Evolutionary conservation across 92 coral and sea anemone genomes (phyloP).

Genomic region (Epizoanthus fatuus): DNA sequence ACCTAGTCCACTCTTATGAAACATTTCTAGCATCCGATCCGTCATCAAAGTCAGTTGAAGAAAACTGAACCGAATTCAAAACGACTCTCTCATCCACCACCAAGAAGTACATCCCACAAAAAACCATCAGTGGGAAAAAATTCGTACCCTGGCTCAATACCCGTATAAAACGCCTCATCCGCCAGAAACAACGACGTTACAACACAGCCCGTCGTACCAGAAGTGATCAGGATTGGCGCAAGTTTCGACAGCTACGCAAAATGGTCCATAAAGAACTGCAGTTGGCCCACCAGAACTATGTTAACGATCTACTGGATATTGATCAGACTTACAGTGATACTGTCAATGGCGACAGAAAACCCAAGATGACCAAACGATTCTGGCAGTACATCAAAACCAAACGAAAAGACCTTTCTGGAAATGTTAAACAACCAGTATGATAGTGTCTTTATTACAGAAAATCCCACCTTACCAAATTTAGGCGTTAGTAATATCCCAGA

Average conservation of each 20-base stretch:
- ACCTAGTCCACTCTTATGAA: neutral
- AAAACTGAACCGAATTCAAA: conserved; percentile 16
- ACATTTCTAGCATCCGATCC: conserved; percentile 7
- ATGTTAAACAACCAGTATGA: too few species aligned
- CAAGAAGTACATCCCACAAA: conserved; percentile 27
- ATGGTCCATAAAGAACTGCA: conserved; percentile 15
- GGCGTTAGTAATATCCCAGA: too few species aligned
- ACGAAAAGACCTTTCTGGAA: too few species aligned
- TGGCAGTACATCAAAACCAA: too few species aligned
- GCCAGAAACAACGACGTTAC: conserved; percentile 13
- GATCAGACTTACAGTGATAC: neutral
- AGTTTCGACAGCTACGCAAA: conserved; percentile 17
- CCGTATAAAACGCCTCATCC: conserved; percentile 22
- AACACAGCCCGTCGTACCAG: conserved; percentile 6
- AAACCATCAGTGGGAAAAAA: conserved; percentile 13
- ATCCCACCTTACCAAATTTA: too few species aligned
- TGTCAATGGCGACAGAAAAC: neutral
- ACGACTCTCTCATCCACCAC: conserved; percentile 10
- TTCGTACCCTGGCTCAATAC: neutral
- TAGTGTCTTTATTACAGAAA: too few species aligned
- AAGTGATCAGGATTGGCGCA: conserved; percentile 19
- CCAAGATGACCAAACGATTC: too few species aligned
- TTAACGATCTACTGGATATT: conserved; percentile 10
- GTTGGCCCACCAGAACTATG: conserved; percentile 12
- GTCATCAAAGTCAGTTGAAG: conserved; percentile 2